These are phyloP conservation scores for Podabrus alpinus DNA, from an alignment of 2,888 invertebrate genomes.

Conservation along the genomic window DNA sequence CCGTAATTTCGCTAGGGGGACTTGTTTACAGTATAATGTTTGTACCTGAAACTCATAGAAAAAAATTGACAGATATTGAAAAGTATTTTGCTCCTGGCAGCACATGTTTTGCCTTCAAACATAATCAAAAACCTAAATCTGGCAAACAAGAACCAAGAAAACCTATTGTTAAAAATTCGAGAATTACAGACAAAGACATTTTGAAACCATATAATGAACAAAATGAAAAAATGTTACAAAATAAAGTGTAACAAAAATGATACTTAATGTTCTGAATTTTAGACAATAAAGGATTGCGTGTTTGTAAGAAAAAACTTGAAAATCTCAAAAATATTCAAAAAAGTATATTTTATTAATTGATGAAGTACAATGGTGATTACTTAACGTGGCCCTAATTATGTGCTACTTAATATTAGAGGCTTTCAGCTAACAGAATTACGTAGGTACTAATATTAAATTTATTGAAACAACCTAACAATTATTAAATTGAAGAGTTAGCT, in stretches of 20 bases:
- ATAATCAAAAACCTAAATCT: constrained; percentile 15
- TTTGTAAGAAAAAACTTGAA: too few relatives aligned
- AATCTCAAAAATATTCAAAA: neutral
- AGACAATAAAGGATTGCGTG: neutral
- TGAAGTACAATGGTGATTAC: neutral
- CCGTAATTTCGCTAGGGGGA: constrained; percentile 54
- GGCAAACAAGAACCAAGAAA: constrained; percentile 8
- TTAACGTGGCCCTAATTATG: neutral
- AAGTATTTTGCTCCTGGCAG: constrained; percentile 56
- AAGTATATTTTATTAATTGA: neutral
- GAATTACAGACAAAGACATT: constrained; percentile 25
- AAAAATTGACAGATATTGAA: constrained; percentile 56
- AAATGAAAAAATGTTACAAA: neutral
- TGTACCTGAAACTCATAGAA: constrained; percentile 58
- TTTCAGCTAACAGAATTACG: neutral
- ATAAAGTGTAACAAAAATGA: neutral
- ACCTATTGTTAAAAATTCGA: constrained; percentile 32
- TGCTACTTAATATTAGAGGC: neutral
- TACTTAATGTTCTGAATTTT: neutral
- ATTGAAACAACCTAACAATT: neutral
- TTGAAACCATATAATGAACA: neutral
- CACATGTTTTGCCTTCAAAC: constrained; percentile 1
- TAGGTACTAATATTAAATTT: neutral
- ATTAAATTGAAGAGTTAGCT: neutral
- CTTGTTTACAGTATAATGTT: constrained; percentile 53